Base-by-base conservation (phyloP, 2,113 vertebrate species). In the Oreotrochilus melanogaster region DNA sequence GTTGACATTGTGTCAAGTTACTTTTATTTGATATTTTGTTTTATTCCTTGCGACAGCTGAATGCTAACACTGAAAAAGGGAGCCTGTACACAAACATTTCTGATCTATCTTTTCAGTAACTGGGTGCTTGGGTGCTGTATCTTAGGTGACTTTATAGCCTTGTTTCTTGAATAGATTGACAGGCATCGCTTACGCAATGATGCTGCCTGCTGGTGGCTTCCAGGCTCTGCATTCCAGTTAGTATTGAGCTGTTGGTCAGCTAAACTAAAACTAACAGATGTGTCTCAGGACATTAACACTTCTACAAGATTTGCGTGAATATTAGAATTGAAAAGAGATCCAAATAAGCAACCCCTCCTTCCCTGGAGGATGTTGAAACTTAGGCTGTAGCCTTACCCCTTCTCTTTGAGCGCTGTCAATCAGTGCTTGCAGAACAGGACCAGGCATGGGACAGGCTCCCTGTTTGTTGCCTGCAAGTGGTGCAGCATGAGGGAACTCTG, bases 171-270 rank as follows among this genome's bases (percentile, higher is more conserved):
- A 15, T 30, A 43, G 35, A 11, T 19, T 39, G 45, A 39, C 7
- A 3, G n/a, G 21, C 28, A 53, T 73, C 64, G 25, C 12, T 88
- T 62, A 28, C 0, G 19, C 56, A 64, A 1, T 28, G 66, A 35
- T 92, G 92, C 88, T 92, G 9, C 81, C 81, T 95, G 13, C 66
- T 85, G 78, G 85, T 82, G 30, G 22, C 25, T 92, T 73, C 27
- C 57, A 30, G 48, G 6, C 37, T 58, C 58, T 85, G 48, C 84
- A 67, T 87, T 81, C 43, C 57, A 66, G 47, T 65, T 28, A 42
- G 11, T 78, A 45, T 21, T 60, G 37, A 91, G 65, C n/a, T 89
- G 10, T 62, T 74, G 51, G 28, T 54, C 51, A 64, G 13, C 47
- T 76, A 11, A 76, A 58, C 6, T 62, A 11, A 86, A 78, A 74